A percentile compares a stretch with the other conserved stretches of the same genome.
phyloP scores from a whole-genome alignment of 2,113 vertebrate species.

The Bolborhynchus lineola region DNA sequence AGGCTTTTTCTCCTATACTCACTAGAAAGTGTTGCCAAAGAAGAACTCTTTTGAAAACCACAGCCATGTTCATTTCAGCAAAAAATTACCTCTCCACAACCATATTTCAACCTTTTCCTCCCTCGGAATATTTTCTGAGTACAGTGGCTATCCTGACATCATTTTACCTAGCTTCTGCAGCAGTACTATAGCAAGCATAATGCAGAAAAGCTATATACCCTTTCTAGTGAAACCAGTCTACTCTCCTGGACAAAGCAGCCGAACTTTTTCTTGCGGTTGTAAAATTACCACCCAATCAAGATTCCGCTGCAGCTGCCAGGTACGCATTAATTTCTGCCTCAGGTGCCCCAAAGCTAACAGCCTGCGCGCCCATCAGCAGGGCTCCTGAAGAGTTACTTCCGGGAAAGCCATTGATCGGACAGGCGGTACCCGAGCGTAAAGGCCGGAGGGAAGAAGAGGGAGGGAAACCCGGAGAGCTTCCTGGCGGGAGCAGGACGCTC shows the following conservation, averaged over 20 bases:
- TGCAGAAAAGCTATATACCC: not conserved
- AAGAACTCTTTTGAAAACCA: not conserved
- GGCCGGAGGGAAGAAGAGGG: fast-evolving
- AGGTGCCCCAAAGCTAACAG: not conserved
- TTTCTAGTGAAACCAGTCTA: not conserved
- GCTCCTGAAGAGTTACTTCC: not conserved
- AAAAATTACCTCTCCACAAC: not conserved
- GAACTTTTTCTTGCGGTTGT: not conserved
- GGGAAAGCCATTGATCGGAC: fast-evolving
- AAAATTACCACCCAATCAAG: not conserved
- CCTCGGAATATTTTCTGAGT: not conserved
- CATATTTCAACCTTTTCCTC: not conserved
- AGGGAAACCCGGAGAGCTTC: not conserved
- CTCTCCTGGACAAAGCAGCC: not conserved
- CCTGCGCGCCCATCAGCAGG: not conserved
- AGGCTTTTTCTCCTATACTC: not conserved
- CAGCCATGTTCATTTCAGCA: not conserved
- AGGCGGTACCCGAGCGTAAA: not conserved
- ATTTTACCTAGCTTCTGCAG: not conserved
- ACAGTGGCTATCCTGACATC: fast-evolving
- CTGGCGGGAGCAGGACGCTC: not conserved
- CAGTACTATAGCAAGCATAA: fast-evolving
- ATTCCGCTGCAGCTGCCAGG: not conserved
- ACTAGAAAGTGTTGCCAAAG: not conserved
- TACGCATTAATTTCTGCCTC: fast-evolving